Percentiles rank a stretch among this genome's conserved stretches.
Conservation (phyloP, 2,797 vertebrate species). For the Nyctalus aviator region DNA sequence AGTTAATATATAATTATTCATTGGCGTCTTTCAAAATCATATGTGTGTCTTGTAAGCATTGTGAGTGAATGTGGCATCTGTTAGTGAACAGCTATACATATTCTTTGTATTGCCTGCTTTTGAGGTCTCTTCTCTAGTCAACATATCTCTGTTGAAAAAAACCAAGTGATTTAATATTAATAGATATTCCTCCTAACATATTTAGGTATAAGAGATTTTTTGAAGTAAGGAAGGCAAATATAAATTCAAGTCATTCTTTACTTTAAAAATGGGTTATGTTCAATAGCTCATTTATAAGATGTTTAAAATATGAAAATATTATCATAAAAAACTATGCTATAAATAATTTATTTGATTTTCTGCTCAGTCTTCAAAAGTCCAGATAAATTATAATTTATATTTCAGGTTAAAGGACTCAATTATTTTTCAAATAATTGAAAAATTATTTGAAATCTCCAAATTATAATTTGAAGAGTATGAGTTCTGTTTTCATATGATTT, state of each 20-base stretch:
- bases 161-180: background rate
- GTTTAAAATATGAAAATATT: slow-evolving; percentile 19
- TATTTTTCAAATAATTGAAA: no score
- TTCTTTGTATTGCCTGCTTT: background rate
- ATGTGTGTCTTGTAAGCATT: background rate
- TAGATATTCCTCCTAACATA: background rate
- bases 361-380: slow-evolving; percentile 35
- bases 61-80: background rate
- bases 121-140: background rate
- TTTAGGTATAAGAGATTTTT: background rate
- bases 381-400: slow-evolving; percentile 43
- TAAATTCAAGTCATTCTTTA: slow-evolving; percentile 47
- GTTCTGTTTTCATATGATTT: background rate
- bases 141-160: background rate
- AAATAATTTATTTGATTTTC: slow-evolving; percentile 40
- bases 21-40: slow-evolving; percentile 47
- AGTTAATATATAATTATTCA: background rate
- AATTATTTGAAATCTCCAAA: slow-evolving; percentile 42
- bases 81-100: background rate
- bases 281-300: slow-evolving; percentile 37
- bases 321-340: slow-evolving; percentile 23
- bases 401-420: slow-evolving; percentile 32
- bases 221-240: slow-evolving; percentile 42
- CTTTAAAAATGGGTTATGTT: slow-evolving; percentile 56
- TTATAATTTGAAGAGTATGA: slow-evolving; percentile 5